phyloP scores from a whole-genome alignment of 2,113 vertebrate species.

The Ptilorrhoa leucosticta region DNA sequence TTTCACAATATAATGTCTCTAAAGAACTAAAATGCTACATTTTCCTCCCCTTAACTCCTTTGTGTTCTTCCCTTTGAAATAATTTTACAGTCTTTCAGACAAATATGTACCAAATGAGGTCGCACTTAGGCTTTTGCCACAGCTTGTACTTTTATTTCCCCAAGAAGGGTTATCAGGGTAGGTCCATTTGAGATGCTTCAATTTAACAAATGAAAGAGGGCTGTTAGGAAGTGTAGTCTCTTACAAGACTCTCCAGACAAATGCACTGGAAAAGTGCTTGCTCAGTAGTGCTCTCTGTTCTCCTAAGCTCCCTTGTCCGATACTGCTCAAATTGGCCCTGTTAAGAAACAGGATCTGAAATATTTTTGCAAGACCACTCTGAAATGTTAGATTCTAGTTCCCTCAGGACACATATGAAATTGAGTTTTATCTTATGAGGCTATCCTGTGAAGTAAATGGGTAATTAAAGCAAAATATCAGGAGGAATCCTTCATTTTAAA shows the following conservation, averaged over 20 bases:
- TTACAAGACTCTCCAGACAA: background rate
- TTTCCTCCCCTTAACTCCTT: background rate
- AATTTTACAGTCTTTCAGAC: background rate
- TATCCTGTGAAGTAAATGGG: background rate
- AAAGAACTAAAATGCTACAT: background rate
- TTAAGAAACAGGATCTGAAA: background rate
- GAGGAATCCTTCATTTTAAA: background rate
- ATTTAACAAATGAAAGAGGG: background rate
- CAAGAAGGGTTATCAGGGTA: background rate
- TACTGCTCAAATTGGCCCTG: background rate
- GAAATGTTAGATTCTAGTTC: background rate
- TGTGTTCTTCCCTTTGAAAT: background rate
- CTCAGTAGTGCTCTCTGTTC: background rate
- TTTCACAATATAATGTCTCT: background rate
- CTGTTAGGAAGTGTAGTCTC: background rate
- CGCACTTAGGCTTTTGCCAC: background rate
- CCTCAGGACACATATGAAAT: background rate
- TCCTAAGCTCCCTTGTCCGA: background rate
- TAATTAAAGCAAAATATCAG: conserved; percentile 7
- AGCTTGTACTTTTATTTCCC: background rate
- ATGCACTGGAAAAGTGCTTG: background rate
- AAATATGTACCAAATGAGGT: background rate
- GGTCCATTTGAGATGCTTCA: background rate
- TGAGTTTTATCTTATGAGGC: background rate
- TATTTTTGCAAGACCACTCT: background rate